phyloP scores from a whole-genome alignment of 2,888 invertebrate species.

The Zhengitettix transpicula region DNA sequence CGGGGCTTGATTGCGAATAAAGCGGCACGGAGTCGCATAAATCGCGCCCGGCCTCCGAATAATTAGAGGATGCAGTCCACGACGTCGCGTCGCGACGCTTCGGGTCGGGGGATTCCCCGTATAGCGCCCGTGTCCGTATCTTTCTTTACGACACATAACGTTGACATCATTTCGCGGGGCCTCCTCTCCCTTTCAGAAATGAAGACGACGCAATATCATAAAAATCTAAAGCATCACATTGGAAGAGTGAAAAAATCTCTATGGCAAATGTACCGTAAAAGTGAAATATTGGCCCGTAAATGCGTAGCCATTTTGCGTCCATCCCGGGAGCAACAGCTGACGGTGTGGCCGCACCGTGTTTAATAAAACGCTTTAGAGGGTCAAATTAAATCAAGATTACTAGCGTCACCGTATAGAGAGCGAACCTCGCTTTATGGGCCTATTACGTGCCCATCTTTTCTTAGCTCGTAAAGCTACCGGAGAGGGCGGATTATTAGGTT shows the following conservation, averaged over 20 bases:
- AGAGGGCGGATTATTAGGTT: constrained; percentile 6
- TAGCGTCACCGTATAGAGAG: background rate
- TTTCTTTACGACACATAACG: too few species aligned
- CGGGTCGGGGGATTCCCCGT: too few species aligned
- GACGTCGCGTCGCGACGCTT: too few species aligned
- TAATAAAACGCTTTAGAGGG: constrained; percentile 1
- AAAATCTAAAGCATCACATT: too few species aligned
- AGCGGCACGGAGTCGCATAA: too few species aligned
- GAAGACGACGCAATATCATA: too few species aligned
- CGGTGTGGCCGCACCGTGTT: background rate
- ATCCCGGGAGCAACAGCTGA: background rate
- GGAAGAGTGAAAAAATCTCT: background rate
- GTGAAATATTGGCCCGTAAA: constrained; percentile 2
- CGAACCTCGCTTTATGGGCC: background rate
- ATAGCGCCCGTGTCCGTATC: too few species aligned
- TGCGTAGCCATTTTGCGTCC: background rate
- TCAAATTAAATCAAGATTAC: constrained; percentile 3
- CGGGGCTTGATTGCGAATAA: too few species aligned
- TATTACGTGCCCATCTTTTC: constrained; percentile 2
- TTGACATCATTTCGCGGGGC: too few species aligned
- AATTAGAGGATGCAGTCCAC: too few species aligned
- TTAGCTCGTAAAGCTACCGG: constrained; percentile 1
- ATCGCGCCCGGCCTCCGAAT: too few species aligned
- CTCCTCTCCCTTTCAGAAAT: too few species aligned
- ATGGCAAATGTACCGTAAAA: constrained; percentile 1